Evolutionary conservation across 2,113 vertebrate genomes (phyloP).

Genomic region (Budorcas taxicolor): DNA sequence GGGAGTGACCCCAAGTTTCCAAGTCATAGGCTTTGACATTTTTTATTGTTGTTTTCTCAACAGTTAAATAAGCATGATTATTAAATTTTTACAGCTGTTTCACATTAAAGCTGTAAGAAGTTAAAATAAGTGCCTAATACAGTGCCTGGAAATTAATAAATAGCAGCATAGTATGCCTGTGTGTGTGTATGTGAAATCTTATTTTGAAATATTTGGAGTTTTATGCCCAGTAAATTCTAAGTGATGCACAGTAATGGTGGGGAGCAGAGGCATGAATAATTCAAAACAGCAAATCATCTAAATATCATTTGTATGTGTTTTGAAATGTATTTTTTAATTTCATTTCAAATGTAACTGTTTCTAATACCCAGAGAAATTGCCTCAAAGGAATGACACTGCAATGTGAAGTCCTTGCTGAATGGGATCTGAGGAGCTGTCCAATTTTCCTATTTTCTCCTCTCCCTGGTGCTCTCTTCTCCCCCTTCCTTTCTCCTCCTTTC

Average conservation of each 20-base stretch:
- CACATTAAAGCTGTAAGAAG: not conserved
- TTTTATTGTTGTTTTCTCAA: not conserved
- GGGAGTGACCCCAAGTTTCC: not conserved
- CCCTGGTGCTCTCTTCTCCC: not conserved
- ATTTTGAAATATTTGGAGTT: not conserved
- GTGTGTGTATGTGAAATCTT: not conserved
- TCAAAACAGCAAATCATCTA: not conserved
- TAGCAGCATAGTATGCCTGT: not conserved
- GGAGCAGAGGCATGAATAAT: not conserved
- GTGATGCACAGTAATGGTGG: not conserved
- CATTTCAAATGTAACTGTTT: not conserved
- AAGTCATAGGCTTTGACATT: not conserved
- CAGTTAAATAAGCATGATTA: not conserved
- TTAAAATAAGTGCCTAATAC: not conserved
- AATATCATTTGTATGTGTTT: not conserved
- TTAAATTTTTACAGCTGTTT: not conserved
- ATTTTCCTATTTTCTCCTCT: not conserved
- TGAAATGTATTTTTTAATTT: not conserved
- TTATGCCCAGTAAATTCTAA: not conserved
- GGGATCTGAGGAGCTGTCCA: not conserved
- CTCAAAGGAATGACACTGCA: not conserved
- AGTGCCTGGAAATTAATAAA: not conserved
- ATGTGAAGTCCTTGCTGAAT: not conserved
- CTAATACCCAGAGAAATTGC: slow-evolving; percentile 9
- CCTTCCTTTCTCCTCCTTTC: not conserved